Percentiles rank a stretch among this genome's conserved stretches.
Conservation (phyloP, 1,140 invertebrate species). For the Drosophila repleta region DNA sequence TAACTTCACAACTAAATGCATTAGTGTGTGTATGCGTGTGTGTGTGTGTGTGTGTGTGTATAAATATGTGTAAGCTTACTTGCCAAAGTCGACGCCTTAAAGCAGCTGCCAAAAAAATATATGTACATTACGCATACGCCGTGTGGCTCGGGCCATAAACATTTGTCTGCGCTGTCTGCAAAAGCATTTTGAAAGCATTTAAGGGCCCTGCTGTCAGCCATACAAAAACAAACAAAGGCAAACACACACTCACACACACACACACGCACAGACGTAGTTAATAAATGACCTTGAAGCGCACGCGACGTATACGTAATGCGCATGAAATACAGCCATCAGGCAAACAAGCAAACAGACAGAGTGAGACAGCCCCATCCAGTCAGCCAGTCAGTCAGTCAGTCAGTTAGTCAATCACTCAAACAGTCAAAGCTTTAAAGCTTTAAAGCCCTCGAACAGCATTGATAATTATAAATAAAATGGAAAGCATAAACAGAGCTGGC, state of each 20-base stretch:
- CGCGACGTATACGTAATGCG: slow-evolving; percentile 42
- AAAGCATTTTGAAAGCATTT: slow-evolving; percentile 15
- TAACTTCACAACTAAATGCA: slow-evolving; percentile 29
- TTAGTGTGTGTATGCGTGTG: neutral
- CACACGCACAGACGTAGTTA: slow-evolving; percentile 4
- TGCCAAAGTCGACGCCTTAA: slow-evolving; percentile 6
- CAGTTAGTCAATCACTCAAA: neutral
- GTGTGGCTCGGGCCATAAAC: slow-evolving; percentile 23
- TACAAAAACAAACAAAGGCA: slow-evolving; percentile 6
- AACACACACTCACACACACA: slow-evolving; percentile 10
- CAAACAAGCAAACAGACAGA: slow-evolving; percentile 3
- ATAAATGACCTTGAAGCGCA: slow-evolving; percentile 43
- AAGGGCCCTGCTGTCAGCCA: slow-evolving; percentile 5
- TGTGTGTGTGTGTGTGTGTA: too few relatives aligned
- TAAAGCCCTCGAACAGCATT: slow-evolving; percentile 13
- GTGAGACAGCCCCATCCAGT: neutral
- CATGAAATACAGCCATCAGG: slow-evolving; percentile 11
- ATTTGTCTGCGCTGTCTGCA: slow-evolving; percentile 25
- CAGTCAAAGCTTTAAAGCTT: slow-evolving; percentile 18
- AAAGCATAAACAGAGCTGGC: slow-evolving; percentile 18
- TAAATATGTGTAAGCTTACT: too few relatives aligned
- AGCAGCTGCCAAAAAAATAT: slow-evolving; percentile 28
- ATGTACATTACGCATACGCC: slow-evolving; percentile 46
- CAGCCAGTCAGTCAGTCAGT: neutral
- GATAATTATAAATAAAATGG: slow-evolving; percentile 52